Percentiles rank a stretch among this genome's conserved stretches.
These are phyloP conservation scores for Uloborus diversus DNA, from an alignment of 1,140 invertebrate species.

Conservation along the genomic window DNA sequence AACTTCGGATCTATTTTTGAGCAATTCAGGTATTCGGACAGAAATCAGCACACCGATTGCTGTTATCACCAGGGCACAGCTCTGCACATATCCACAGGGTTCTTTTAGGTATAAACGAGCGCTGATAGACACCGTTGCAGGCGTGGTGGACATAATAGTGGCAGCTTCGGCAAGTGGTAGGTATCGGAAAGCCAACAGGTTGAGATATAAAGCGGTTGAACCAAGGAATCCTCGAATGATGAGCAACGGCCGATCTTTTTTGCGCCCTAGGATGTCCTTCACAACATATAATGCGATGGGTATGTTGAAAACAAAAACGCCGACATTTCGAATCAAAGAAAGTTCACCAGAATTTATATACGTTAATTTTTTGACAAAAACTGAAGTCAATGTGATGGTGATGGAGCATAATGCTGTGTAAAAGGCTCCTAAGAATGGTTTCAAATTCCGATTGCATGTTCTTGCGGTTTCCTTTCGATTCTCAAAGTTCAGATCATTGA, in stretches of 20 bases:
- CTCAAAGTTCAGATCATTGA: too few relatives aligned
- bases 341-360: slow-evolving; percentile 16
- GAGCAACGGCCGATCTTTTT: slow-evolving; percentile 5
- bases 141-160: slow-evolving; percentile 89
- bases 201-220: slow-evolving; percentile 21
- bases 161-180: slow-evolving; percentile 91
- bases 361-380: slow-evolving; percentile 18
- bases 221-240: neutral
- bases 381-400: slow-evolving; percentile 4
- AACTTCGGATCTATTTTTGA: slow-evolving; percentile 1
- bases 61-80: slow-evolving; percentile 81
- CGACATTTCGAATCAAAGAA: slow-evolving; percentile 9
- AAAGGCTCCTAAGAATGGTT: neutral
- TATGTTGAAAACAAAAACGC: neutral
- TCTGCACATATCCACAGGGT: slow-evolving; percentile 71
- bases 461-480: too few relatives aligned
- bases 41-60: slow-evolving; percentile 84
- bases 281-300: neutral
- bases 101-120: slow-evolving; percentile 83
- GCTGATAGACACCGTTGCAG: slow-evolving; percentile 90
- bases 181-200: slow-evolving; percentile 73
- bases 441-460: too few relatives aligned
- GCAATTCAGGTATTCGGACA: slow-evolving; percentile 70
- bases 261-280: neutral
- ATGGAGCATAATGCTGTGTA: neutral